phyloP scores from a whole-genome alignment of 2,113 vertebrate species.

The Porphyrio hochstetteri region DNA sequence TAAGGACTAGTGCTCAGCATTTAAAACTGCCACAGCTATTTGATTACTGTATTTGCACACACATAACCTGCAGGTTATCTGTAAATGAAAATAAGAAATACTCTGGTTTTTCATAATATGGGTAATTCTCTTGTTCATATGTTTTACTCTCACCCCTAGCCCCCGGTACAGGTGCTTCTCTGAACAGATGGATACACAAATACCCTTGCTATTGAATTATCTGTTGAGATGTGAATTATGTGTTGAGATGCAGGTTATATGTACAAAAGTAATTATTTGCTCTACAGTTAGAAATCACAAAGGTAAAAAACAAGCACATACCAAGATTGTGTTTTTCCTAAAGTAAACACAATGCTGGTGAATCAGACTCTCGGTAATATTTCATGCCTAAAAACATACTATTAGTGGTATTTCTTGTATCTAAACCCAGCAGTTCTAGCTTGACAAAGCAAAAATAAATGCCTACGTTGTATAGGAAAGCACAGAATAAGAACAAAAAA shows the following conservation, averaged over 20 bases:
- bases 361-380: background rate
- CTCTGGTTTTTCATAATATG: background rate
- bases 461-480: background rate
- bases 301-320: background rate
- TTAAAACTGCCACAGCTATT: background rate
- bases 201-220: background rate
- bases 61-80: slow-evolving; percentile 3
- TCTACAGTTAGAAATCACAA: background rate
- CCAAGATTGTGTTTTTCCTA: background rate
- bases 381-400: background rate
- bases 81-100: background rate
- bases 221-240: background rate
- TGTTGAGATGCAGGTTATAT: background rate
- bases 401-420: background rate
- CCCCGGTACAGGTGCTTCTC: background rate
- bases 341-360: slow-evolving; percentile 13
- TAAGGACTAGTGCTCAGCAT: background rate
- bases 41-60: background rate
- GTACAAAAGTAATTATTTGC: background rate
- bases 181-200: background rate
- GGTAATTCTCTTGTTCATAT: background rate
- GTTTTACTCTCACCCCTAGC: background rate
- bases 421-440: background rate
- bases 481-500: background rate
- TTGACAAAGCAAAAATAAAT: background rate